Conservation (phyloP, 2,113 vertebrate species). For the Melanerpes formicivorus region DNA sequence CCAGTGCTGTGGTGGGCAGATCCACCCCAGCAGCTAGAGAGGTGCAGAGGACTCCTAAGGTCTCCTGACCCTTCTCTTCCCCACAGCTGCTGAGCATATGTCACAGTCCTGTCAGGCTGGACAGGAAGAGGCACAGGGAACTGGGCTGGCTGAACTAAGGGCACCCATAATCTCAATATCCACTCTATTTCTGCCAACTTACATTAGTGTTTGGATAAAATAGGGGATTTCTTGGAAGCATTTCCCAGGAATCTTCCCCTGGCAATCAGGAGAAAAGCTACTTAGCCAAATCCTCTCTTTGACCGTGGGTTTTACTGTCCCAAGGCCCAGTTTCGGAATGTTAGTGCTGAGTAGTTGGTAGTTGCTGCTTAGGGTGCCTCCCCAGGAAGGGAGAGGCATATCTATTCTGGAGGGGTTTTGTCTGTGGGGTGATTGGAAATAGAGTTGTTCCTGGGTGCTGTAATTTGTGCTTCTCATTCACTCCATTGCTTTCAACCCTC, state of each 20-base stretch:
- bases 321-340: background rate
- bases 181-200: background rate
- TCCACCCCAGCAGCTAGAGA: background rate
- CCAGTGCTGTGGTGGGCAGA: background rate
- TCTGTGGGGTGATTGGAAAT: background rate
- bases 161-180: fast-evolving
- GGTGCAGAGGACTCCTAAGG: background rate
- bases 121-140: background rate
- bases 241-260: background rate
- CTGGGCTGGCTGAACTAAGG: background rate
- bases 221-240: background rate
- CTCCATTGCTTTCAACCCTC: background rate
- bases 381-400: background rate
- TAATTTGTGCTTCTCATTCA: background rate
- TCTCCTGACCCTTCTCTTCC: background rate
- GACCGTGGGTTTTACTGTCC: background rate
- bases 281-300: background rate
- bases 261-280: background rate
- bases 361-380: background rate
- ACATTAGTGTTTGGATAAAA: background rate
- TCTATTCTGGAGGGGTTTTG: background rate
- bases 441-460: background rate
- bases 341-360: background rate
- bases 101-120: background rate
- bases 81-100: background rate